These are phyloP conservation scores for Lamprotornis superbus DNA, from an alignment of 2,113 vertebrate species.

Conservation along the genomic window DNA sequence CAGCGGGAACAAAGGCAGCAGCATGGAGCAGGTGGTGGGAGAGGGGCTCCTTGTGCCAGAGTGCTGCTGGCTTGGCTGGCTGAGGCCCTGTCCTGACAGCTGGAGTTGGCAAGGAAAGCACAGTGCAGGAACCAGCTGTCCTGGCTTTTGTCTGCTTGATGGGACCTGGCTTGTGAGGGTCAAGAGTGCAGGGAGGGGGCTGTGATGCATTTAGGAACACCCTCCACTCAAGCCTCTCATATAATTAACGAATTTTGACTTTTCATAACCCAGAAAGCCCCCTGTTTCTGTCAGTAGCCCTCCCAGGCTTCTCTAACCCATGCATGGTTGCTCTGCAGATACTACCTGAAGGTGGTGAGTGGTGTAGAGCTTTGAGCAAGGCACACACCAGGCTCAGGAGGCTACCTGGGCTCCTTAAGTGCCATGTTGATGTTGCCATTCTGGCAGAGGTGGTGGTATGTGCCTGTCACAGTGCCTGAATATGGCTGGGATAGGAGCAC, in stretches of 20 bases:
- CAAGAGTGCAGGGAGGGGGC: not conserved
- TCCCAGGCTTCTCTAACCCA: not conserved
- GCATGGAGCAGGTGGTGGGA: not conserved
- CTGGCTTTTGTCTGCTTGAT: not conserved
- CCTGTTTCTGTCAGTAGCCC: not conserved
- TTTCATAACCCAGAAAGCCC: not conserved
- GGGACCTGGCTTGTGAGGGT: not conserved
- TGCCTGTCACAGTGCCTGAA: accelerated
- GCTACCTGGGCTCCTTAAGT: not conserved
- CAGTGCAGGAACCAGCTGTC: not conserved
- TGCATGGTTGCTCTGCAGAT: not conserved
- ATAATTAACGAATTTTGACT: not conserved
- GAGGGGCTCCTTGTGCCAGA: not conserved
- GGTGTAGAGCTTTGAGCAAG: not conserved
- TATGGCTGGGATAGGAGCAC: not conserved
- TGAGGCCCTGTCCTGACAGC: not conserved
- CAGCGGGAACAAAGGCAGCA: not conserved
- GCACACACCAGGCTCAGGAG: not conserved
- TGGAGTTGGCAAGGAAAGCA: not conserved
- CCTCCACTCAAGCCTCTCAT: not conserved
- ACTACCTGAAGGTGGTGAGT: not conserved
- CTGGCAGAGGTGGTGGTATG: accelerated
- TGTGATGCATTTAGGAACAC: not conserved
- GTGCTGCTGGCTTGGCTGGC: not conserved
- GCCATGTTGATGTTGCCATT: not conserved